Percentiles rank a stretch among this genome's conserved stretches.
Conservation (phyloP, 2,888 invertebrate genomes). For the Phasia obesa region DNA sequence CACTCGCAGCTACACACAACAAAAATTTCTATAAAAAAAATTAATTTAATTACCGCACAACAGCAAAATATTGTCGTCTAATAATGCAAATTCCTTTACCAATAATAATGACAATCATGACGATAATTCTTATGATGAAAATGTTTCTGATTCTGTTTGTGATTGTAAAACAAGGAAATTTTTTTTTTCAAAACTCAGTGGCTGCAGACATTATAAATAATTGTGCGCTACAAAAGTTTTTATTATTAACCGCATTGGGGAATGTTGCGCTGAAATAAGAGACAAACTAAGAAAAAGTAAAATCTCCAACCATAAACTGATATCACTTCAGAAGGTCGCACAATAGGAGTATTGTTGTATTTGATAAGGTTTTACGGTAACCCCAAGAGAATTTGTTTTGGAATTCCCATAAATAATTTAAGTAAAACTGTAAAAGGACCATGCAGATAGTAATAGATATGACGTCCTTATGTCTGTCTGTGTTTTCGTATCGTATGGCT, state of each 20-base stretch:
- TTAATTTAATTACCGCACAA: constrained; percentile 52
- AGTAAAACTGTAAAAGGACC: too few species aligned
- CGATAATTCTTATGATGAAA: constrained; percentile 25
- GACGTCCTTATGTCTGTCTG: too few species aligned
- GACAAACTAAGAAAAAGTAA: too few species aligned
- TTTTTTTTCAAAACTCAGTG: not conserved
- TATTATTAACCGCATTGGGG: too few species aligned
- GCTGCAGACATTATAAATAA: not conserved
- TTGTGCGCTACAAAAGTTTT: not conserved
- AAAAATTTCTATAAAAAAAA: constrained; percentile 10
- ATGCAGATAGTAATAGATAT: too few species aligned
- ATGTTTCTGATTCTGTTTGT: constrained; percentile 17
- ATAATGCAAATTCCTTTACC: constrained; percentile 46
- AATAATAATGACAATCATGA: constrained; percentile 52
- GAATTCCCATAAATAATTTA: too few species aligned
- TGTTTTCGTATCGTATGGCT: too few species aligned
- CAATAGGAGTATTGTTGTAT: too few species aligned
- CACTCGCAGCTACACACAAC: not conserved
- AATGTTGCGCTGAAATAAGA: too few species aligned
- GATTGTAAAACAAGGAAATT: constrained; percentile 8
- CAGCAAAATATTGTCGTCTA: constrained; percentile 58
- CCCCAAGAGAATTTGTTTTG: too few species aligned
- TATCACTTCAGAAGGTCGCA: too few species aligned
- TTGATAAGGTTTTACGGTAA: too few species aligned
- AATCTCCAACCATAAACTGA: not conserved